Evolutionary conservation across 2,888 invertebrate species (phyloP).

Genomic region (Lordiphosa andalusiaca): DNA sequence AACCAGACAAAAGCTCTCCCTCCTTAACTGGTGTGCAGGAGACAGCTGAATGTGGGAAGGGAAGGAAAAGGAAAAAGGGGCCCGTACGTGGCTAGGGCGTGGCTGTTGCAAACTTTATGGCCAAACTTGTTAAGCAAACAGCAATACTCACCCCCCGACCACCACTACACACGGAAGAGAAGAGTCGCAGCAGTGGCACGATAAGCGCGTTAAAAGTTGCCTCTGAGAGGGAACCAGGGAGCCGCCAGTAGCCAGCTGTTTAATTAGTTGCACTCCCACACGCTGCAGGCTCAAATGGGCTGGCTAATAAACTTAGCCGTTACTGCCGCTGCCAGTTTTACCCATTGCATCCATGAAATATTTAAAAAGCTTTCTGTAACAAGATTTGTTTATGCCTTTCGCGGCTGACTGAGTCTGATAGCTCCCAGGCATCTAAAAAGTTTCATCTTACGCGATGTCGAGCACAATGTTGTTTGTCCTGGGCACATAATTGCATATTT

Average conservation of each 20-base stretch:
- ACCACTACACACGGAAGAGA: background rate
- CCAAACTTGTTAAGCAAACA: slow-evolving; percentile 68
- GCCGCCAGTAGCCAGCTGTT: slow-evolving; percentile 36
- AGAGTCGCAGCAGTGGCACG: slow-evolving; percentile 23
- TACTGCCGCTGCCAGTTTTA: slow-evolving; percentile 1
- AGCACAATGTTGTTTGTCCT: slow-evolving; percentile 55
- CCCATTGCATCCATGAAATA: slow-evolving; percentile 59
- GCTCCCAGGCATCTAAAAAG: slow-evolving; percentile 31
- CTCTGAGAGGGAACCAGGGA: slow-evolving; percentile 11
- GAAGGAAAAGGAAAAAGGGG: background rate
- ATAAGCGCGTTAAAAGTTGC: slow-evolving; percentile 65
- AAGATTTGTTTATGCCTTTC: slow-evolving; percentile 60
- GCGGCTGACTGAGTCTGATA: slow-evolving; percentile 23
- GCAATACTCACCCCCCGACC: slow-evolving; percentile 7
- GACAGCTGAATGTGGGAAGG: slow-evolving; percentile 12
- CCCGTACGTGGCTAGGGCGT: slow-evolving; percentile 17
- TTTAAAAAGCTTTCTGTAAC: slow-evolving; percentile 68
- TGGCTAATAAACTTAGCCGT: slow-evolving; percentile 54
- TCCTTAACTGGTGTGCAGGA: too few species aligned
- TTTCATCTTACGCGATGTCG: slow-evolving; percentile 23
- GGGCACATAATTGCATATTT: slow-evolving; percentile 69
- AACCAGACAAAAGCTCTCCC: slow-evolving; percentile 22
- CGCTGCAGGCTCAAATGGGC: slow-evolving; percentile 26
- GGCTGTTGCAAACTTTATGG: slow-evolving; percentile 56
- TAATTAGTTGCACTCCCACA: slow-evolving; percentile 60